Percentiles rank a stretch among this genome's conserved stretches.
phyloP scores from a whole-genome alignment of 2,113 vertebrate species.

The Eudyptes chrysolophus region DNA sequence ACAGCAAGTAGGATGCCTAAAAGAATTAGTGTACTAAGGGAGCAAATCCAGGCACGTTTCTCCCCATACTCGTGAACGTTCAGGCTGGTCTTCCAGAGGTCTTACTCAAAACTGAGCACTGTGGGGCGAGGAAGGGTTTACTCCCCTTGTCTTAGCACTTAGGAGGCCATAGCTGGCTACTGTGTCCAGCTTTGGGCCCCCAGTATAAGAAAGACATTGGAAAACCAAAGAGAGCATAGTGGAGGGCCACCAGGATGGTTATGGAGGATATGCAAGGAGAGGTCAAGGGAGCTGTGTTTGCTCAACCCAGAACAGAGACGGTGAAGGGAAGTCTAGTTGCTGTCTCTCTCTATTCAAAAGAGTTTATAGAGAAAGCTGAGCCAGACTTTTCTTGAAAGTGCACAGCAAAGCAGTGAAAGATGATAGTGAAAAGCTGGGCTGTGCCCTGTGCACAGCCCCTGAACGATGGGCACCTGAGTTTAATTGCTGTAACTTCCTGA shows the following conservation, averaged over 20 bases:
- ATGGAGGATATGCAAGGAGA: neutral
- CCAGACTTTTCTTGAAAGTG: neutral
- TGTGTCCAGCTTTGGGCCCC: neutral
- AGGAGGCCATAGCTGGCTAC: neutral
- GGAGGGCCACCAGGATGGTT: neutral
- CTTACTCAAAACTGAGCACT: neutral
- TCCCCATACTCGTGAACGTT: fast-evolving
- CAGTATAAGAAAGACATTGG: neutral
- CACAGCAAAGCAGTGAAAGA: neutral
- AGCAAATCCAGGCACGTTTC: neutral
- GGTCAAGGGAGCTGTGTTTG: neutral
- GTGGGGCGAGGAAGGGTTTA: neutral
- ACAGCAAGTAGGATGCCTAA: neutral
- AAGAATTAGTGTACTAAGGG: neutral
- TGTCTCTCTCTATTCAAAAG: neutral
- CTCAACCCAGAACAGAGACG: neutral
- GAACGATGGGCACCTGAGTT: neutral
- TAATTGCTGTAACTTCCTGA: neutral
- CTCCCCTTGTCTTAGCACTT: neutral
- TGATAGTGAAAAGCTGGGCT: neutral
- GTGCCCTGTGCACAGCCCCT: neutral
- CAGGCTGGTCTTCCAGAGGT: neutral
- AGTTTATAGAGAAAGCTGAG: neutral
- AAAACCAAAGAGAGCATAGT: neutral
- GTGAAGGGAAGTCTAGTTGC: neutral